Evolutionary conservation across 2,888 invertebrate genomes (phyloP), one percentile per base, ranked within the genome.

Genomic region (Trimorus sp.): DNA sequence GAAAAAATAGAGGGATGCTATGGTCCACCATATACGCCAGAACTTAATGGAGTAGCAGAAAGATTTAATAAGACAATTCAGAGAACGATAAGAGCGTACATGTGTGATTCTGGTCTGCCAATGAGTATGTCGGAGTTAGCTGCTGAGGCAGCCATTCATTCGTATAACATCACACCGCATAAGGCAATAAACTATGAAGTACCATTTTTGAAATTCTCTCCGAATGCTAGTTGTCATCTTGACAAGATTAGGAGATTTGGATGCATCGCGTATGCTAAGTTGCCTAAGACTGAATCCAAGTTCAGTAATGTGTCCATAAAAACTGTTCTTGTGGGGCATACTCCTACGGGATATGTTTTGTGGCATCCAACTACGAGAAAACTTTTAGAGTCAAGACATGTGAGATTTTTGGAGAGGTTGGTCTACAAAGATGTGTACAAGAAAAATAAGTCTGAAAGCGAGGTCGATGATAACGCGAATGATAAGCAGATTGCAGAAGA

Each of bases 131-230:
- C n/a, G n/a, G n/a, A n/a, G n/a, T n/a, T n/a, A n/a, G n/a, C n/a
- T n/a, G n/a, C n/a, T n/a, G n/a, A n/a, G n/a, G n/a, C n/a, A n/a
- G n/a, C n/a, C n/a, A n/a, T n/a, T n/a, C n/a, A n/a, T n/a, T n/a
- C n/a, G n/a, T 58, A 73, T n/a, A 78, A 74, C 59, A 78, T 86
- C 2, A 76, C 77, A 51, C 81, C 78, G 53, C 66, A 82, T n/a
- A 76, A 85, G 62, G 58, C 84, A 0, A 59, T 84, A n/a, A n/a
- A n/a, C n/a, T n/a, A n/a, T n/a, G n/a, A n/a, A n/a, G n/a, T n/a
- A n/a, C 11, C 84, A 86, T 49, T 58, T 81, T 53, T 48, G 26
- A 62, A 62, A 48, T 48, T 62, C 14, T 48, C 62, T 3, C 48
- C 62, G 3, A 45, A 26, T 42, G n/a, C 48, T 16, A 63, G 63